Conservation (phyloP, 2,888 invertebrate species). For the Xestia xanthographa region DNA sequence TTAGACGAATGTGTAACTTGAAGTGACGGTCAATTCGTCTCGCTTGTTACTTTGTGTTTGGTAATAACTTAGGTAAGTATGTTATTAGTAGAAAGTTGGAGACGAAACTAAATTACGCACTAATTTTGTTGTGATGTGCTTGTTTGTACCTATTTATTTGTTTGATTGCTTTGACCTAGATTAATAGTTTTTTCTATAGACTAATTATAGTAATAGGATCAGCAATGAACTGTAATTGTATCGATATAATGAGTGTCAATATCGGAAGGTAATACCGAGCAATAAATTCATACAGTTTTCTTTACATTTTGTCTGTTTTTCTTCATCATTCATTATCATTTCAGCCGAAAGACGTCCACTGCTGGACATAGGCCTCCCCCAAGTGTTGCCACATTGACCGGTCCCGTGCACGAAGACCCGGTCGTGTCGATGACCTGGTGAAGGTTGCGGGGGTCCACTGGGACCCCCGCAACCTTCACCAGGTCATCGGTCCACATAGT, state of each 20-base stretch:
- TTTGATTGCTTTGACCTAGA: slow-evolving; percentile 9
- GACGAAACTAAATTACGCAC: slow-evolving; percentile 46
- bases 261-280: not conserved
- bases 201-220: not conserved
- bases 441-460: too few species aligned
- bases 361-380: too few species aligned
- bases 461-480: too few species aligned
- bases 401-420: too few species aligned
- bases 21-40: slow-evolving; percentile 42
- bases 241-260: too few species aligned
- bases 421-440: too few species aligned
- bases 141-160: slow-evolving; percentile 10
- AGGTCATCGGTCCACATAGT: too few species aligned
- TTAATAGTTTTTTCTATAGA: not conserved
- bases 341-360: too few species aligned
- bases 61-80: slow-evolving; percentile 36
- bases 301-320: too few species aligned
- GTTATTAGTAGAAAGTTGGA: slow-evolving; percentile 49
- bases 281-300: not conserved
- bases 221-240: not conserved
- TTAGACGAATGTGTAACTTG: slow-evolving; percentile 75
- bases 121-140: slow-evolving; percentile 23
- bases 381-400: too few species aligned
- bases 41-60: slow-evolving; percentile 50
- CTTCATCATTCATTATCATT: too few species aligned